These are phyloP conservation scores for Gila orcuttii DNA, from an alignment of 2,113 vertebrate genomes.

Conservation along the genomic window DNA sequence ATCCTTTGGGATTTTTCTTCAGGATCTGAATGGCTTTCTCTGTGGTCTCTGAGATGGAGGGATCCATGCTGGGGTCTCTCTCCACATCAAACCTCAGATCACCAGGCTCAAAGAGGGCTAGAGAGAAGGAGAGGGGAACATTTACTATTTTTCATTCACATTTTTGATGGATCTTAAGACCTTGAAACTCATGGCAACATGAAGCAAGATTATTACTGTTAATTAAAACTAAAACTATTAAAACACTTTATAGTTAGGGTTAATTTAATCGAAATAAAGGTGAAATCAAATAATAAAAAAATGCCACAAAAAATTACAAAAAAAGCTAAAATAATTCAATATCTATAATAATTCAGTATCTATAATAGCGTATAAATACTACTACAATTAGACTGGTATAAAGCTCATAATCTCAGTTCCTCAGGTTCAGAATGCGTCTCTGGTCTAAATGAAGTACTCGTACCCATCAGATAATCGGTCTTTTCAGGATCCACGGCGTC, in stretches of 20 bases:
- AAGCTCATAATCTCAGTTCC: background rate
- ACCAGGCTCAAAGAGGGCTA: constrained; percentile 78
- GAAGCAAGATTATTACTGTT: background rate
- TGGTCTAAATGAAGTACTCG: constrained; percentile 25
- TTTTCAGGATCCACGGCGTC: constrained; percentile 70
- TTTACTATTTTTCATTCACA: no score
- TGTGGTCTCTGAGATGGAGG: constrained; percentile 72
- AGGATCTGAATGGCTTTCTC: constrained; percentile 80
- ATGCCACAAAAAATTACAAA: background rate
- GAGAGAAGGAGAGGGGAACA: background rate
- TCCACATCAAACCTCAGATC: constrained; percentile 74
- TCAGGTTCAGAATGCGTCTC: background rate
- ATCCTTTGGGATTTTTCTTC: constrained; percentile 77
- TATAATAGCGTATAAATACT: background rate
- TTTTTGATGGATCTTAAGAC: background rate
- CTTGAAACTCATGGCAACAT: background rate
- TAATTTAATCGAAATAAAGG: background rate
- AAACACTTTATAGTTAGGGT: background rate
- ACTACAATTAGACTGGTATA: no score
- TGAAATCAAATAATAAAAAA: background rate
- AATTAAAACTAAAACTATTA: background rate
- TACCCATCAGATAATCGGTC: constrained; percentile 80
- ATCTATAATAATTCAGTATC: background rate
- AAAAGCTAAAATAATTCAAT: background rate
- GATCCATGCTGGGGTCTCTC: constrained; percentile 72